Conservation (phyloP, 2,888 invertebrate species). For the Ennomos quercinarius region DNA sequence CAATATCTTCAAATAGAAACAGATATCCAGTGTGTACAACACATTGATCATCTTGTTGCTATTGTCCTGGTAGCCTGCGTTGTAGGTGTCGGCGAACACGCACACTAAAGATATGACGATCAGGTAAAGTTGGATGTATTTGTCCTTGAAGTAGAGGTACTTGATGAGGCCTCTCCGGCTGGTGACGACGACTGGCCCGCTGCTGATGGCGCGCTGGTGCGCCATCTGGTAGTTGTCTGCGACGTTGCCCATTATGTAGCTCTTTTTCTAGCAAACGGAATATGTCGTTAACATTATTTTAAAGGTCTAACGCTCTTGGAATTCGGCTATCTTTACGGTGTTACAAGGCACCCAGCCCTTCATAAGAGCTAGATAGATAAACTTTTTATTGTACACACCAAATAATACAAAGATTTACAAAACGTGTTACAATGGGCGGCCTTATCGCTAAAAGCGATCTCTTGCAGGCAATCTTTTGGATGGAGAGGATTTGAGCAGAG, state of each 20-base stretch:
- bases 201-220: slow-evolving; percentile 31
- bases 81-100: slow-evolving; percentile 64
- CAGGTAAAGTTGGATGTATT: slow-evolving; percentile 55
- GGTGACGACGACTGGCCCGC: slow-evolving; percentile 22
- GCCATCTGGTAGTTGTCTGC: slow-evolving; percentile 28
- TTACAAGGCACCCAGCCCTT: slow-evolving; percentile 4
- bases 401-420: too few species aligned
- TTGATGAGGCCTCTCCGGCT: slow-evolving; percentile 43
- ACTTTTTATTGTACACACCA: too few species aligned
- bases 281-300: too few species aligned
- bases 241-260: slow-evolving; percentile 54
- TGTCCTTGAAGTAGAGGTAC: slow-evolving; percentile 52
- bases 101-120: slow-evolving; percentile 59
- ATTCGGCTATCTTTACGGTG: slow-evolving; percentile 20
- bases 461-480: too few species aligned
- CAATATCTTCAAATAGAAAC: slow-evolving; percentile 62
- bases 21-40: slow-evolving; percentile 62
- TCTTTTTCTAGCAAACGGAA: slow-evolving; percentile 38
- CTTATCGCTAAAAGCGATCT: too few species aligned
- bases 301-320: too few species aligned
- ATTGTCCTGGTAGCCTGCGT: slow-evolving; percentile 69
- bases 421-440: too few species aligned
- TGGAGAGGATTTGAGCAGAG: too few species aligned
- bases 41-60: slow-evolving; percentile 45
- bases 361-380: too few species aligned